Evolutionary conservation across 2,888 invertebrate genomes (phyloP), one percentile per base, ranked within the genome.

Genomic region (Acheta domesticus): DNA sequence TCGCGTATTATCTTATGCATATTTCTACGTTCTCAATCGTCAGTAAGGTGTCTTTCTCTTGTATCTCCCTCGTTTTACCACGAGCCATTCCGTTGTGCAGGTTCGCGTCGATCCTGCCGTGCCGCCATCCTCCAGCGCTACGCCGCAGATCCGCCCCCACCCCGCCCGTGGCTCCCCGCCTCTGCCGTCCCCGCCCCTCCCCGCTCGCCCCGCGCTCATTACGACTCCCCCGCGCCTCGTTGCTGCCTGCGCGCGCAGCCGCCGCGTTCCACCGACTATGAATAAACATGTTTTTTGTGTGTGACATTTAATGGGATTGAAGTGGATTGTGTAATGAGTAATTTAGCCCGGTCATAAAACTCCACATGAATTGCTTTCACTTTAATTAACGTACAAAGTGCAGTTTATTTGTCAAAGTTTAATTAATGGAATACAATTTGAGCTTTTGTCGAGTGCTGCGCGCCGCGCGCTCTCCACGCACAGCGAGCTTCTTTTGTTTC

Each of bases 271-370:
- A 62, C n/a, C 62, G 75, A 20, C 75, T 23, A 75, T 75, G 75
- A 75, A 75, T 75, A 75, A 75, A 75, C 75, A 75, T 75, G 75
- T 75, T 23, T 73, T 23, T 23, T 23, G 21, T 75, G 21, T 20
- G 75, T 20, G 36, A 23, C 20, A 20, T 21, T 75, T 75, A 75
- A 75, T 75, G 75, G 75, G 36, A 75, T 75, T 75, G 75, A 75
- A 75, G 75, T 75, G 75, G 75, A 75, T 75, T 75, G 75, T 75
- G 75, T 75, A 75, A 75, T 75, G 75, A 75, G 75, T 75, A 75
- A 75, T 75, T 75, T 75, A 75, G 75, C 75, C 75, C 75, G 75
- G 75, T 75, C 75, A 75, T 75, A 75, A 75, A 75, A 75, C 75
- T 75, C 75, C 75, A 23, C 75, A 75, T 75, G 75, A 75, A 75